Evolutionary conservation across 2,113 vertebrate genomes (phyloP).

Genomic region (Mormoops blainvillei): DNA sequence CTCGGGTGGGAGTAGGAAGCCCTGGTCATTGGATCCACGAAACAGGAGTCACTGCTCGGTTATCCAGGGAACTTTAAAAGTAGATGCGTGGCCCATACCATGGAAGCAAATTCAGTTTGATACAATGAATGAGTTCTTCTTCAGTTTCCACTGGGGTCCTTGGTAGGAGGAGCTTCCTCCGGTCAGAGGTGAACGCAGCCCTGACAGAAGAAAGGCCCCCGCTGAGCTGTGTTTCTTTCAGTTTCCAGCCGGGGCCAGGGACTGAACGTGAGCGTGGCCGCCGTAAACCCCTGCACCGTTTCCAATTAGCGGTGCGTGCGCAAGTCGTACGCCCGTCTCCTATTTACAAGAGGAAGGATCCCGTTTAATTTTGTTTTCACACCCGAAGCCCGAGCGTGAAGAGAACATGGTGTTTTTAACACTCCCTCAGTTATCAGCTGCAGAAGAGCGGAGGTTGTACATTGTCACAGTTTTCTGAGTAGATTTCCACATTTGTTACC

Average conservation of each 20-base stretch:
- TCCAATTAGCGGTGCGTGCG: not conserved
- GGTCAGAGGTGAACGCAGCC: not conserved
- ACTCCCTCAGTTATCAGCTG: conserved; percentile 69
- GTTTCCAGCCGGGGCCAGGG: not conserved
- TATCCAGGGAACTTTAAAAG: not conserved
- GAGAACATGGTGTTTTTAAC: conserved; percentile 72
- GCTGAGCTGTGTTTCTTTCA: not conserved
- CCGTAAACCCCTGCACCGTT: not conserved
- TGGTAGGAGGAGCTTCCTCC: not conserved
- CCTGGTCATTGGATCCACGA: not conserved
- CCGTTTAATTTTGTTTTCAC: conserved; percentile 70
- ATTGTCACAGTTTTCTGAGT: conserved; percentile 59
- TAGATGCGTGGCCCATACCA: no score
- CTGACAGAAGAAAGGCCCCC: not conserved
- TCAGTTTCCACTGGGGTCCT: not conserved
- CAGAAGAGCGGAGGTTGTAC: conserved; percentile 62
- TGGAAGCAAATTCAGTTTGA: not conserved
- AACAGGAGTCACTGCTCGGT: not conserved
- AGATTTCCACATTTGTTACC: conserved; percentile 62
- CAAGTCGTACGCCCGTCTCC: conserved; percentile 41
- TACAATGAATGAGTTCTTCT: not conserved
- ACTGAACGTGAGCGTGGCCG: not conserved
- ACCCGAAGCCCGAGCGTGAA: conserved; percentile 61
- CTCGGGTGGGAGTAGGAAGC: no score
- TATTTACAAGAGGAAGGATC: conserved; percentile 74